Evolutionary conservation across 2,888 invertebrate genomes (phyloP), one percentile per base, ranked within the genome.

Genomic region (Dasysyrphus tricinctus): DNA sequence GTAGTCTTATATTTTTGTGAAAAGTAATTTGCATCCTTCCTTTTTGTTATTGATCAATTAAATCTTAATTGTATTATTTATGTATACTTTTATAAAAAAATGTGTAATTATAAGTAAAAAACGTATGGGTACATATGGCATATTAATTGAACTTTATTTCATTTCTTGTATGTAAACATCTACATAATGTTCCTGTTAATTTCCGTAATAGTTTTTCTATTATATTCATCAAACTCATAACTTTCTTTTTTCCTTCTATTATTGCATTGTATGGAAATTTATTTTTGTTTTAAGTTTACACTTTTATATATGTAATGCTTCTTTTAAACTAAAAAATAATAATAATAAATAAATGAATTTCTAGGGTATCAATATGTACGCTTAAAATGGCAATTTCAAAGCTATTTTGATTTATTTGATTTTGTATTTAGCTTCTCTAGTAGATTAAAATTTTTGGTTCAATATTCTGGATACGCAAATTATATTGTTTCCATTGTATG

Each of bases 1-100:
- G 51, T 61, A n/a, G 7, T 70, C 47, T 69, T 65, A 4, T 3
- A 44, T 65, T 67, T 8, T 54, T 57, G 16, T 77, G 56, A 69
- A 19, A 16, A 57, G 44, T 69, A 29, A 5, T 29, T 29, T 12
- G 44, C 32, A 24, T 44, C 29, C 5, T 9, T 63, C n/a, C n/a
- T 63, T 63, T 29, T 63, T 12, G n/a, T 44, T 44, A 16, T 63
- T 29, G 32, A 44, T 29, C 44, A 63, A 44, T 47, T 16, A 8
- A 47, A 47, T 8, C 47, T 9, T 47, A 16, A 16, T 32, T 63
- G 32, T 63, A 63, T n/a, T 44, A 63, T 32, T 42, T 42, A 42
- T 42, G 1, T 44, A 11, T 63, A n/a, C 0, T n/a, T 63, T 42
- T 39, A 12, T 0, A n/a, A 63, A 29, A 42, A 63, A 61, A 42